Evolutionary conservation across 2,797 vertebrate species (phyloP), one percentile per base, ranked within the genome.

Genomic region (Sebastes taczanowskii): DNA sequence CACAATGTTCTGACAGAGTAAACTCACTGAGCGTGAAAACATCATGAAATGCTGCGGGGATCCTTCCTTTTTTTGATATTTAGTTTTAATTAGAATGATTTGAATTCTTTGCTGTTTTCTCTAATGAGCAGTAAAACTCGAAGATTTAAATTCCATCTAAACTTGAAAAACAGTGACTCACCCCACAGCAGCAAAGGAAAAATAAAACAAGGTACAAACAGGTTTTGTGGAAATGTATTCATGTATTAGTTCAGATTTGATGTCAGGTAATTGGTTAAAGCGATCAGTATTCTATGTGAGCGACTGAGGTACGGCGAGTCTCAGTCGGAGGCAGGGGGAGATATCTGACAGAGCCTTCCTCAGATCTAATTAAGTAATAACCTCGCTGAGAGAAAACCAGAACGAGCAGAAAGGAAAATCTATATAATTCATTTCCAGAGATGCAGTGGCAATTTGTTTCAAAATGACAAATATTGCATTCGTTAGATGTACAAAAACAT

Each of bases 301-400:
- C 7, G 53, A 62, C 65, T 42, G 62, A 71, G 64, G 70, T 71
- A 38, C 78, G 70, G 29, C 4, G 60, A 84, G 81, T 70, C 75
- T 78, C 84, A 42, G 61, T 68, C 18, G 25, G 77, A 69, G 78
- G 46, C 71, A 46, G 65, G 46, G 52, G 76, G 77, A 77, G 62
- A 72, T 81, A 74, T 85, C 78, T 85, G 79, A 83, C 80, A 46
- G 71, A 83, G 72, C 65, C 80, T 77, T 84, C 76, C 65, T 72
- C 69, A 23, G 1, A 87, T 87, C 83, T 84, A 92, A 94, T 93
- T 89, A 90, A 91, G 88, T 86, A 88, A 91, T 86, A 91, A 93
- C 86, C 85, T 82, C 49, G 35, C 81, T 83, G 78, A 90, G 86
- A 88, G 74, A 86, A 82, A 86, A 77, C 42, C 85, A 63, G 56